Base-by-base conservation (phyloP, 2,888 invertebrate genomes). In the Nymphalis c-album region DNA sequence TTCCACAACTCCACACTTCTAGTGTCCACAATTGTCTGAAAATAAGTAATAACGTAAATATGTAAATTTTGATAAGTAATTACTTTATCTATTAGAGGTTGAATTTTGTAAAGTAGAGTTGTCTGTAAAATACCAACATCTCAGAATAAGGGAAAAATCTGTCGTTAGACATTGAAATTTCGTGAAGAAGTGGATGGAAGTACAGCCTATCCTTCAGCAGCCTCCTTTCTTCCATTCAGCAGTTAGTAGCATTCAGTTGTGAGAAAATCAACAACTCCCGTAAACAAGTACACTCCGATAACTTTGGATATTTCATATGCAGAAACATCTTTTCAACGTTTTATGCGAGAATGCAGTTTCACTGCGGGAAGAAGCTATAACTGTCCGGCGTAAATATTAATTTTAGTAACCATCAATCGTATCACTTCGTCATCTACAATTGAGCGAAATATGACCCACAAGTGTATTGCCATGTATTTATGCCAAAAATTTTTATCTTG, bases 361-460 rank as follows among this genome's bases (percentile, higher is more conserved):
- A 48, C 48, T 48, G 48, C 48, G 48, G 18, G 48, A 48, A 48
- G 48, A 48, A 48, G 48, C 48, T 48, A 18, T 48, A 48, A 48
- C 18, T 48, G 48, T 48, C 48, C n/a, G 48, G 48, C 48, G 48
- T 48, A 48, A 18, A 48, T 48, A 48, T 48, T 48, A 18, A 18
- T 48, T 18, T 48, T 18, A 48, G 18, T 48, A 48, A 48, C 48
- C 48, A 48, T 48, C 17, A 48, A 48, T 48, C 48, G 48, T 48
- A 48, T 48, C 48, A 48, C 18, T 48, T 48, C 48, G 48, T 48
- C 48, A 48, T 48, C 18, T 48, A 48, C 48, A 48, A 48, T 48
- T 48, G 48, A 48, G 48, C 48, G 48, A 48, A 48, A 48, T 48
- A 48, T 48, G 48, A 18, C 18, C 48, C 18, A 48, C 48, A 48